Conservation (phyloP, 2,888 invertebrate species). For the Drosophila quasianomalipes region DNA sequence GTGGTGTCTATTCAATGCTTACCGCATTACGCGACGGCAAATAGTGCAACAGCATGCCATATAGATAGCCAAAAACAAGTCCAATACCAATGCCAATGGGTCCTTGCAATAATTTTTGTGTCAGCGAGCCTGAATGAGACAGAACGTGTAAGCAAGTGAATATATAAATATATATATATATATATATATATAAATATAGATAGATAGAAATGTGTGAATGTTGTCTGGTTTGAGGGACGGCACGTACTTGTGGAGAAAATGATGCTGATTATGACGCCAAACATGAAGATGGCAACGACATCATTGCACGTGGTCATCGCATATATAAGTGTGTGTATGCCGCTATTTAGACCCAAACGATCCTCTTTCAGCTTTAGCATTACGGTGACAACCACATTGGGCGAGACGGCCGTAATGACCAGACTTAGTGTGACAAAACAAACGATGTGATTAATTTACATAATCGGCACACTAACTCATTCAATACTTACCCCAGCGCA, state of each 20-base stretch:
- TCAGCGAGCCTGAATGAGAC: constrained; percentile 84
- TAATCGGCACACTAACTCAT: background rate
- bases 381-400: constrained; percentile 91
- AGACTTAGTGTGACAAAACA: constrained; percentile 84
- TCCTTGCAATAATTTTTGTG: constrained; percentile 87
- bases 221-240: background rate
- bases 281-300: constrained; percentile 91
- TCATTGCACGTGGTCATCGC: constrained; percentile 89
- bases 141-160: constrained; percentile 35
- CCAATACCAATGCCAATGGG: constrained; percentile 88
- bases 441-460: constrained; percentile 5
- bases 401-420: constrained; percentile 89
- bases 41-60: constrained; percentile 88
- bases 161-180: background rate
- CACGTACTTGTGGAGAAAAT: constrained; percentile 88
- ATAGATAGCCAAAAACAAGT: constrained; percentile 87
- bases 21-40: constrained; percentile 87
- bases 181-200: background rate
- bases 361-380: constrained; percentile 88
- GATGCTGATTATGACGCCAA: constrained; percentile 89
- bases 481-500: constrained; percentile 86
- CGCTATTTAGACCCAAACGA: constrained; percentile 88
- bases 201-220: background rate
- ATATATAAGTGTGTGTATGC: constrained; percentile 90
- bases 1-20: constrained; percentile 56